These are phyloP conservation scores for Rana temporaria DNA, from an alignment of 2,113 vertebrate genomes.

Conservation along the genomic window DNA sequence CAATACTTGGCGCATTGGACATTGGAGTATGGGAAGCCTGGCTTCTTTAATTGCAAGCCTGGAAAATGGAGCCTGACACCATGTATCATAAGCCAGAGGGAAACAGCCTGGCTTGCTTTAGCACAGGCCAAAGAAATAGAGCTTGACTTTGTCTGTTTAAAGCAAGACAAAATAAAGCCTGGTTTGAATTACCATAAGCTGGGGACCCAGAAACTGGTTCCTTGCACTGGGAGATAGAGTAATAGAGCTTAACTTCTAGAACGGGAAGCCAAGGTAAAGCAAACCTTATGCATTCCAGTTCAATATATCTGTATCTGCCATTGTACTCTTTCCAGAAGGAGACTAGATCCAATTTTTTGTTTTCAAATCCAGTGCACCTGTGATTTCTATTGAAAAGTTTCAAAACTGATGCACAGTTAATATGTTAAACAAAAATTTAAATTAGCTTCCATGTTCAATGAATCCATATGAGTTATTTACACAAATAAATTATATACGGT, in stretches of 20 bases:
- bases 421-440: too few relatives aligned
- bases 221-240: constrained; percentile 6
- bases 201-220: constrained; percentile 22
- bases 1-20: background rate
- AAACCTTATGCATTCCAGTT: constrained; percentile 14
- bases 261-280: constrained; percentile 9
- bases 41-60: background rate
- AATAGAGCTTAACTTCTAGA: constrained; percentile 30
- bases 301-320: background rate
- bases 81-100: constrained; percentile 24
- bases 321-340: background rate
- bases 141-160: constrained; percentile 21
- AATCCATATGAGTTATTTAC: too few relatives aligned
- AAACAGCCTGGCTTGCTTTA: constrained; percentile 30
- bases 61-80: constrained; percentile 33
- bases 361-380: background rate
- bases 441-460: too few relatives aligned
- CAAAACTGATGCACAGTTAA: too few relatives aligned
- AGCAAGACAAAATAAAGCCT: constrained; percentile 27
- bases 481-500: too few relatives aligned
- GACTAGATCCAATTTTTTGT: background rate
- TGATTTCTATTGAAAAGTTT: background rate
- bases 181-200: constrained; percentile 36
- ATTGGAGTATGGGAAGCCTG: background rate
- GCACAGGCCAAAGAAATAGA: constrained; percentile 32